phyloP scores from a whole-genome alignment of 2,113 vertebrate species.

The Ctenodactylus gundi region DNA sequence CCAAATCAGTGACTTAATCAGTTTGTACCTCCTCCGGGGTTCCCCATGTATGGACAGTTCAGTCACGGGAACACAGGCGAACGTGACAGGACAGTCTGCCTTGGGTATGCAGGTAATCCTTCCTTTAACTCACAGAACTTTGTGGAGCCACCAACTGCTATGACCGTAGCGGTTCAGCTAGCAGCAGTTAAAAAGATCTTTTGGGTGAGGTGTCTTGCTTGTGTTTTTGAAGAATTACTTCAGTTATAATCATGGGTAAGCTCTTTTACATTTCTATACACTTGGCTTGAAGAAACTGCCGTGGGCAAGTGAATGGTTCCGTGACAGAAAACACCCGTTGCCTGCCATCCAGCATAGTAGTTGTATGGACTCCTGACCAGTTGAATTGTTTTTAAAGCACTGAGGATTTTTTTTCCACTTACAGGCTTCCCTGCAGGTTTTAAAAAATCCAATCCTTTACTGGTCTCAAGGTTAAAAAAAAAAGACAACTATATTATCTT shows the following conservation, averaged over 20 bases:
- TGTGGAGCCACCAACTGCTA: conserved; percentile 88
- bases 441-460: conserved; percentile 59
- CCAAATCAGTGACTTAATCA: conserved; percentile 93
- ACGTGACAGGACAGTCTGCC: conserved; percentile 84
- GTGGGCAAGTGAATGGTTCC: conserved; percentile 61
- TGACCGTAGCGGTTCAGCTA: conserved; percentile 92
- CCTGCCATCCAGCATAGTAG: conserved; percentile 67
- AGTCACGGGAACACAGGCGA: conserved; percentile 84
- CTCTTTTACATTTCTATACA: conserved; percentile 78
- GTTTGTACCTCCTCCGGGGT: conserved; percentile 86
- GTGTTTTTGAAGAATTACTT: conserved; percentile 62
- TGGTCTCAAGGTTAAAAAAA: conserved; percentile 61
- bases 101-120: conserved; percentile 96
- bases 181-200: conserved; percentile 97
- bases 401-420: conserved; percentile 68
- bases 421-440: conserved; percentile 59
- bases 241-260: conserved; percentile 80
- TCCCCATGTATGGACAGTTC: conserved; percentile 81
- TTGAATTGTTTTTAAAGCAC: conserved; percentile 64
- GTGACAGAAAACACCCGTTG: conserved; percentile 64
- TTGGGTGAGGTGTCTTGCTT: conserved; percentile 86
- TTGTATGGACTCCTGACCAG: conserved; percentile 61
- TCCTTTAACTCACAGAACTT: conserved; percentile 98
- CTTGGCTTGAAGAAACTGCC: conserved; percentile 68
- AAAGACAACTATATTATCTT: conserved; percentile 60